Evolutionary conservation across 2,113 vertebrate genomes (phyloP).

Genomic region (Elephas maximus): DNA sequence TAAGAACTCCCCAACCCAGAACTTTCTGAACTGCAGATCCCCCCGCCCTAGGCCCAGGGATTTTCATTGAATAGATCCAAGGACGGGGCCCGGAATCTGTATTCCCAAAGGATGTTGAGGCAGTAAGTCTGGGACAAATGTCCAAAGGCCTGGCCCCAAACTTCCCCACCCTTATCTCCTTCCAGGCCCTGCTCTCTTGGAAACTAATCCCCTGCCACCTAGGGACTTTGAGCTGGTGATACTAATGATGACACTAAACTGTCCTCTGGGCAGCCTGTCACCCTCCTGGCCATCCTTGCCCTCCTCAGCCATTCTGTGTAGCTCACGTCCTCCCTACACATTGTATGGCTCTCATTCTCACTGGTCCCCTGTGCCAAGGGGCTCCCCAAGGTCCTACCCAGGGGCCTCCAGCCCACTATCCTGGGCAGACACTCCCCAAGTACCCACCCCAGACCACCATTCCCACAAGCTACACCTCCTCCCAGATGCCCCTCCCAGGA

Average conservation of each 20-base stretch:
- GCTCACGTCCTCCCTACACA: not conserved
- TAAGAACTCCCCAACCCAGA: not conserved
- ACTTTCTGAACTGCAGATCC: not conserved
- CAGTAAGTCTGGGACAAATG: not conserved
- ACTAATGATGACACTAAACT: not conserved
- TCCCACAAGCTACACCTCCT: not conserved
- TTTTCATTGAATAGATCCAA: not conserved
- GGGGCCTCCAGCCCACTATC: not conserved
- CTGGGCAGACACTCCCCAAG: not conserved
- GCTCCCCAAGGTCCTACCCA: not conserved
- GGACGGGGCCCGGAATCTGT: not conserved
- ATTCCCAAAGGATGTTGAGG: not conserved
- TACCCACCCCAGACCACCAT: not conserved
- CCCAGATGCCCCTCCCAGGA: not conserved
- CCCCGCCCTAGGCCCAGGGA: not conserved
- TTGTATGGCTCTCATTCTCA: not conserved
- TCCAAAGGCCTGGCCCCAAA: not conserved
- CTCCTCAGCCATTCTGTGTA: not conserved
- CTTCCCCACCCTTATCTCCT: not conserved
- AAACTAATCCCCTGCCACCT: not conserved
- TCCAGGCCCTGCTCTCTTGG: not conserved
- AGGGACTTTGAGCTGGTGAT: not conserved
- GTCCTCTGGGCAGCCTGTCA: not conserved
- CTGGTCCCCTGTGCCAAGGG: not conserved
- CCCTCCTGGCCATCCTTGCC: not conserved